These are phyloP conservation scores for Candoia aspera DNA, from an alignment of 2,113 vertebrate genomes.

Conservation along the genomic window DNA sequence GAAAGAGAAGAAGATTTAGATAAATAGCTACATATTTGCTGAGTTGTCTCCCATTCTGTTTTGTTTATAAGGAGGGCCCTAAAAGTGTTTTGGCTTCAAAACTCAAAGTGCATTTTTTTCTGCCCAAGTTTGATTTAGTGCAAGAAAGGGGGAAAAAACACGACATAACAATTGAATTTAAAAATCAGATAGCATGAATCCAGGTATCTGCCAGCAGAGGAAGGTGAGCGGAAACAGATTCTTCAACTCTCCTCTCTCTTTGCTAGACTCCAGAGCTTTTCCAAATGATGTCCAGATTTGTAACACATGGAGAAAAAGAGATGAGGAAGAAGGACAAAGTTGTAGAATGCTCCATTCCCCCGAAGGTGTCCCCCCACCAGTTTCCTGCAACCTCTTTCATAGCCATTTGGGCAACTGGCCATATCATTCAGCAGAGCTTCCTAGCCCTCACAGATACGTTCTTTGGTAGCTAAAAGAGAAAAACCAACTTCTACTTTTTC, in stretches of 20 bases:
- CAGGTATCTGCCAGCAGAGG: neutral
- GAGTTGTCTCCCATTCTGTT: neutral
- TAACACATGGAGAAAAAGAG: neutral
- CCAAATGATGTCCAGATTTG: neutral
- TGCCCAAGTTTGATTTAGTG: too few species aligned
- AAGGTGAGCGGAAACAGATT: neutral
- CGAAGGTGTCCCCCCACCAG: neutral
- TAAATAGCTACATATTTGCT: neutral
- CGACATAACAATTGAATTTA: neutral
- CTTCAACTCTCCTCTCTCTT: neutral
- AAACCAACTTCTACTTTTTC: neutral
- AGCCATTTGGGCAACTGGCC: neutral
- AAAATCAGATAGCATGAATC: neutral
- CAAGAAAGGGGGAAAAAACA: too few species aligned
- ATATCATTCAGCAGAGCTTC: neutral
- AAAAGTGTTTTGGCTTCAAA: neutral
- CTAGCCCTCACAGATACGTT: neutral
- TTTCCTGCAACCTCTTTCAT: too few species aligned
- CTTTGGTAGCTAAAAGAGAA: neutral
- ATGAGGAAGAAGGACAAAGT: neutral
- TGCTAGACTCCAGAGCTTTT: neutral
- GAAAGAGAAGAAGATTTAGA: neutral
- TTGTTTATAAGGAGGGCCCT: neutral
- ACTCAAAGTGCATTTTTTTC: neutral
- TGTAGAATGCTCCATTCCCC: neutral